Evolutionary conservation across 2,888 invertebrate species (phyloP).

Genomic region (Dicyrtomina minuta): DNA sequence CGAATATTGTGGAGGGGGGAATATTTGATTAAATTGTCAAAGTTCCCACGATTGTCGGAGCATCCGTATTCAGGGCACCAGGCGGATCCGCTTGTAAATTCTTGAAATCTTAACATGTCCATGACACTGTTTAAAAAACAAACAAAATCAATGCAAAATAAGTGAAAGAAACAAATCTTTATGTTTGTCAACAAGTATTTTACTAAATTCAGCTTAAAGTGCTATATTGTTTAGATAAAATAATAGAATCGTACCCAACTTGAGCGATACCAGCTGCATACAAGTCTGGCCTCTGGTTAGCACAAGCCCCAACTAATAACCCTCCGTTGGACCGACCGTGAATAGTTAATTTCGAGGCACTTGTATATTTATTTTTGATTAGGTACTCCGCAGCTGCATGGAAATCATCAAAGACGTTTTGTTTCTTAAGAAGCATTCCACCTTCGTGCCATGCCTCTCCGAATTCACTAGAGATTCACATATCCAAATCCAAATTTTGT

Average conservation of each 20-base stretch:
- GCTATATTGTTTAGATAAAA: not conserved
- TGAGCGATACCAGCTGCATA: conserved; percentile 90
- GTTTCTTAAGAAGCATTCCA: conserved; percentile 59
- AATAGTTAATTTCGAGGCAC: conserved; percentile 70
- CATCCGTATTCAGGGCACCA: conserved; percentile 96
- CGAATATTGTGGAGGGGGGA: conserved; percentile 92
- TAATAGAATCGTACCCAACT: conserved; percentile 90
- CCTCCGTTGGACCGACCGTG: conserved; percentile 98
- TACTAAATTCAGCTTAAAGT: not conserved
- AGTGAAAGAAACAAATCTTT: no score
- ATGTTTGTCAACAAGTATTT: no score
- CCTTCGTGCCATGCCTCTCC: conserved; percentile 35
- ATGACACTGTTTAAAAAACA: conserved; percentile 69
- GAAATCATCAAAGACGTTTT: no score
- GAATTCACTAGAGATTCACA: conserved; percentile 32
- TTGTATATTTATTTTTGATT: conserved; percentile 74
- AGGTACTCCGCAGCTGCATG: conserved; percentile 89
- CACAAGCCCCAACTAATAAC: conserved; percentile 87
- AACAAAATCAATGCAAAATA: not conserved
- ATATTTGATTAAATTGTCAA: conserved; percentile 77
- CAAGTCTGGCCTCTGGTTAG: conserved; percentile 91
- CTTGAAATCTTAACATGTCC: conserved; percentile 96
- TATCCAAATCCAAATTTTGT: not conserved
- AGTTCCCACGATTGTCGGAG: conserved; percentile 74
- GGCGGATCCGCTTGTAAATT: conserved; percentile 95